phyloP scores from a whole-genome alignment of 2,888 invertebrate genomes.

The Clostera curtula region DNA sequence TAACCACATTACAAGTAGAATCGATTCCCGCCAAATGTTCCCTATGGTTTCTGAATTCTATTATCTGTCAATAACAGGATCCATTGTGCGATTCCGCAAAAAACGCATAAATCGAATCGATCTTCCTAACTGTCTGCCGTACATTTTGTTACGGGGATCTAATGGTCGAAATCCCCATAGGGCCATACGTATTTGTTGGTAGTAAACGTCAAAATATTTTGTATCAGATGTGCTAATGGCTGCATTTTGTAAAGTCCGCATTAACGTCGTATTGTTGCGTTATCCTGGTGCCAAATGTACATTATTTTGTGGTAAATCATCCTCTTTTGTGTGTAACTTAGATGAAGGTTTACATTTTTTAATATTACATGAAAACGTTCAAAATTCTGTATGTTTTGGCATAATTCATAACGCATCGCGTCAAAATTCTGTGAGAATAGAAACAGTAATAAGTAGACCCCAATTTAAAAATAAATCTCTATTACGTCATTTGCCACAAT shows the following conservation, averaged over 20 bases:
- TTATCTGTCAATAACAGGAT: slow-evolving; percentile 69
- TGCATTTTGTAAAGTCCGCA: slow-evolving; percentile 50
- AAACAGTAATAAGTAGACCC: no score
- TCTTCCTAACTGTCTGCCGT: slow-evolving; percentile 61
- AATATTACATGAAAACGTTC: no score
- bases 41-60: slow-evolving; percentile 39
- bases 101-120: slow-evolving; percentile 72
- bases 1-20: slow-evolving; percentile 62
- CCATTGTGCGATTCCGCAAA: slow-evolving; percentile 60
- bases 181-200: slow-evolving; percentile 56
- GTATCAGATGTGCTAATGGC: slow-evolving; percentile 67
- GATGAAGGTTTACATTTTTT: no score
- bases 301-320: slow-evolving; percentile 23
- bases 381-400: no score
- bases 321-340: slow-evolving; percentile 11
- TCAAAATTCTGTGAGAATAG: no score
- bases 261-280: slow-evolving; percentile 59
- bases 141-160: slow-evolving; percentile 46
- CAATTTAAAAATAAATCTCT: slow-evolving; percentile 6
- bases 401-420: no score
- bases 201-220: slow-evolving; percentile 71
- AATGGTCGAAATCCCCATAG: slow-evolving; percentile 56
- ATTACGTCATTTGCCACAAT: slow-evolving; percentile 19
- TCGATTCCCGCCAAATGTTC: slow-evolving; percentile 65
- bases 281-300: slow-evolving; percentile 55